Evolutionary conservation across 2,888 invertebrate genomes (phyloP), one percentile per base, ranked within the genome.

Genomic region (Leptura quadrifasciata): DNA sequence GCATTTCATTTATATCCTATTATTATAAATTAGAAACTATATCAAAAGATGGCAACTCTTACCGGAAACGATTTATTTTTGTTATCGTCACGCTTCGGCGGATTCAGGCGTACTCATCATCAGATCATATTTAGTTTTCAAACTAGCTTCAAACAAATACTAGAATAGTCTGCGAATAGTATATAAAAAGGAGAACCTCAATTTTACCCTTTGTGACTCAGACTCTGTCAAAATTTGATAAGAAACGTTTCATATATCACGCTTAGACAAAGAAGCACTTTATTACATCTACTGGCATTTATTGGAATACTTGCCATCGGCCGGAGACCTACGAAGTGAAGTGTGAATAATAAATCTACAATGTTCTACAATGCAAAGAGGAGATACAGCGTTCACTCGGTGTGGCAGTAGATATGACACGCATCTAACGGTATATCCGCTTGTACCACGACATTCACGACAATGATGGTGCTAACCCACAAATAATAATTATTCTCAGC

Each of bases 341-440:
- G 75, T 78, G 76, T 78, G 76, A 55, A 78, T 75, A 74, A 79
- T 76, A 76, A 79, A 80, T 74, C 20, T 58, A 47, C 39, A 9
- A 58, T 70, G 68, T 61, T 74, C 54, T 55, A 61, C 58, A 54
- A 61, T 74, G 69, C 72, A 58, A 31, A 74, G 69, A 68, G 68
- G 35, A 74, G 76, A 64, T 64, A 69, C 60, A 35, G 20, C 63
- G 21, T 52, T 61, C 27, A 20, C 65, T 31, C 52, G 24, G 21
- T 69, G 47, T 54, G 24, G 21, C 65, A 47, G n/a, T 8, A 76
- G 78, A 76, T 78, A 78, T 76, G 74, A 71, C 63, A 76, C 52
- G 58, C 63, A 31, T 61, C 31, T n/a, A 61, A 8, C 60, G 15
- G 15, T 60, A 4, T 60, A 27, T n/a, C 60, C n/a, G 24, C 27